These are phyloP conservation scores for Tympanuchus pallidicinctus DNA, from an alignment of 2,113 vertebrate species.

Conservation along the genomic window DNA sequence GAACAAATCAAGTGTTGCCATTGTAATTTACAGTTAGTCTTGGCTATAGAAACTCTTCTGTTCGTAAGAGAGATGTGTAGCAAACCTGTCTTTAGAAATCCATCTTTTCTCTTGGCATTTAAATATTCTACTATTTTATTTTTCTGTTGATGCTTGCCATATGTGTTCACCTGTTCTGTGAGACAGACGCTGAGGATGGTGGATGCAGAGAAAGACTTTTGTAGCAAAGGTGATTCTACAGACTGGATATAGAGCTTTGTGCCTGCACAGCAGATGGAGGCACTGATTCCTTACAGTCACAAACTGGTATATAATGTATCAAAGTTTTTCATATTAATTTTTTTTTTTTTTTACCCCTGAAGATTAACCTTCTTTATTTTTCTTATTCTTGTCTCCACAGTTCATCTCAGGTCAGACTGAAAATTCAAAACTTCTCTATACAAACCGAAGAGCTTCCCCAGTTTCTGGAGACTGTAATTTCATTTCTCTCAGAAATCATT, in stretches of 20 bases:
- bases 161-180: not conserved
- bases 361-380: conserved; percentile 18
- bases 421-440: conserved; percentile 53
- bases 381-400: conserved; percentile 12
- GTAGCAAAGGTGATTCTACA: not conserved
- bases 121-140: conserved; percentile 15
- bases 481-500: conserved; percentile 62
- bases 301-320: not conserved
- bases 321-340: not conserved
- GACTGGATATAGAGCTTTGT: not conserved
- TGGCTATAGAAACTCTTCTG: not conserved
- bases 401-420: conserved; percentile 5
- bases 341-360: not conserved
- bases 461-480: conserved; percentile 73
- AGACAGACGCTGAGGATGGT: not conserved
- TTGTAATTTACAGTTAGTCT: not conserved
- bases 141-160: not conserved
- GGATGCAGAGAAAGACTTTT: not conserved
- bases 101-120: not conserved
- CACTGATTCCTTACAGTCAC: not conserved
- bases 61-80: not conserved
- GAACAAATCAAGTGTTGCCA: not conserved
- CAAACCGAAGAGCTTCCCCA: conserved; percentile 26
- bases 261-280: not conserved
- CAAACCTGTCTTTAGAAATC: not conserved